Evolutionary conservation across 2,888 invertebrate genomes (phyloP).

Genomic region (Drosophila bunnanda): DNA sequence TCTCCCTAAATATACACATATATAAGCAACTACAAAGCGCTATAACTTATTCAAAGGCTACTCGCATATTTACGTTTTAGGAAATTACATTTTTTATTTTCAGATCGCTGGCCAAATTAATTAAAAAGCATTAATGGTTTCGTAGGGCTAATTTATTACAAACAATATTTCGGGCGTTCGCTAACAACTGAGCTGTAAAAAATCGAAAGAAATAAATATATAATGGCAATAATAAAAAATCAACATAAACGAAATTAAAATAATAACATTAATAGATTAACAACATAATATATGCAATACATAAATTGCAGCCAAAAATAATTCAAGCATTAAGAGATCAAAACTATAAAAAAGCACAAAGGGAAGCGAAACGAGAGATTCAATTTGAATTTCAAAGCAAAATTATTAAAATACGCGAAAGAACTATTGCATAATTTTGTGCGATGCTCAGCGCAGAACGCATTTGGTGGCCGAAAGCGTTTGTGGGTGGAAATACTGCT

Average conservation of each 20-base stretch:
- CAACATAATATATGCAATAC: conserved; percentile 66
- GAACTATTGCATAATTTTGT: conserved; percentile 75
- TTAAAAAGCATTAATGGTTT: conserved; percentile 54
- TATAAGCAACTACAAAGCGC: conserved; percentile 42
- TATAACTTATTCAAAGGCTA: conserved; percentile 24
- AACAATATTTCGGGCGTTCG: conserved; percentile 54
- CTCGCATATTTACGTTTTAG: conserved; percentile 10
- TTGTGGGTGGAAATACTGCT: conserved; percentile 49
- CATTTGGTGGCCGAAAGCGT: conserved; percentile 65
- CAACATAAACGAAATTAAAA: conserved; percentile 57
- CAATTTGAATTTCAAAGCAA: conserved; percentile 54
- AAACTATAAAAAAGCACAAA: conserved; percentile 47
- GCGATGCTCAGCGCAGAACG: conserved; percentile 50
- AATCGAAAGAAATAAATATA: conserved; percentile 56
- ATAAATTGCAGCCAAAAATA: conserved; percentile 62
- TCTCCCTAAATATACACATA: background rate
- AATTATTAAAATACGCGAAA: conserved; percentile 39
- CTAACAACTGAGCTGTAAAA: conserved; percentile 81
- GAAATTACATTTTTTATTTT: conserved; percentile 42
- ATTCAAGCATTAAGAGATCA: conserved; percentile 71
- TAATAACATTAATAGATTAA: conserved; percentile 60
- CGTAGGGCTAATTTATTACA: conserved; percentile 74
- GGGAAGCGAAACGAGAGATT: conserved; percentile 47
- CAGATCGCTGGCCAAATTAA: conserved; percentile 35
- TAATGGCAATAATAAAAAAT: conserved; percentile 58